These are phyloP conservation scores for Paraescarpia echinospica DNA, from an alignment of 1,140 invertebrate species.

Conservation along the genomic window DNA sequence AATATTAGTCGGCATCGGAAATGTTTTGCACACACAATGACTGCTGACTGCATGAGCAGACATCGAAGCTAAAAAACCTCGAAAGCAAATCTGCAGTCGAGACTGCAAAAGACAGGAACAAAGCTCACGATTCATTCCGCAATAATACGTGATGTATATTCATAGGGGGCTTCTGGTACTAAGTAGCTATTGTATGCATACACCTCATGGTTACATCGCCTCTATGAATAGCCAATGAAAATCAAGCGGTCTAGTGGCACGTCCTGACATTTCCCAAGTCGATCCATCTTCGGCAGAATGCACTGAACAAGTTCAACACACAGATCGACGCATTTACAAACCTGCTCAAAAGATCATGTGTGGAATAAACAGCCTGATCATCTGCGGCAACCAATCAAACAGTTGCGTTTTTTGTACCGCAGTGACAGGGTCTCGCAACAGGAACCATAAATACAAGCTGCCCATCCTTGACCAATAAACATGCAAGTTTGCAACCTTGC, in stretches of 20 bases:
- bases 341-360: neutral
- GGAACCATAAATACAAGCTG: neutral
- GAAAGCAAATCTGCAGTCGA: neutral
- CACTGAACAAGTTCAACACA: neutral
- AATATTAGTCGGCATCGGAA: neutral
- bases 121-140: neutral
- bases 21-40: neutral
- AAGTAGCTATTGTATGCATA: conserved; percentile 6
- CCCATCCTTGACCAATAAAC: neutral
- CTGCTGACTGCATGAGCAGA: neutral
- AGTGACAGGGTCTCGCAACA: neutral
- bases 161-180: neutral
- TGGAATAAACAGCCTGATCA: neutral
- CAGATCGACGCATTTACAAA: neutral
- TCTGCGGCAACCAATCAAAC: neutral
- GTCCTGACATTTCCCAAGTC: neutral
- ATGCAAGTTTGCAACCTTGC: neutral
- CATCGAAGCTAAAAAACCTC: neutral
- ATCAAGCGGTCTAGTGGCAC: neutral
- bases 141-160: neutral
- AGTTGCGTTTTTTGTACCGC: neutral
- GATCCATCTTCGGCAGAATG: neutral
- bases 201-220: neutral
- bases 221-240: neutral
- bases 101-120: neutral